Percentiles rank a stretch among this genome's conserved stretches.
phyloP scores from a whole-genome alignment of 2,888 invertebrate genomes.

The Torymus tubicola region DNA sequence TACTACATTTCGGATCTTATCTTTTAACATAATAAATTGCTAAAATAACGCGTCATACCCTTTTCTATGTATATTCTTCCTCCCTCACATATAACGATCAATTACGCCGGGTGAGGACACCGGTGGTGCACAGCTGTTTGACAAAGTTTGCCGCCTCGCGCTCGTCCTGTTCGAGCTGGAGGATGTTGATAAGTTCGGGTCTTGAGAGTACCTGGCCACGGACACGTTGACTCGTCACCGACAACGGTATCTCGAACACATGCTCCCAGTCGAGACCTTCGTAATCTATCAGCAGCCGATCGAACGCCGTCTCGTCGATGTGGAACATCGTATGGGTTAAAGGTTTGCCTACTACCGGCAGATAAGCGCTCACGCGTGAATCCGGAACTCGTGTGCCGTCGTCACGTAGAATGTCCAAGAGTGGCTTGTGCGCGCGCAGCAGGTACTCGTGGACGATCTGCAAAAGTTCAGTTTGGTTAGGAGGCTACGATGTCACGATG shows the following conservation, averaged over 20 bases:
- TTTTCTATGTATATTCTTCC: too few relatives aligned
- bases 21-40: too few relatives aligned
- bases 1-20: too few relatives aligned
- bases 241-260: conserved; percentile 77
- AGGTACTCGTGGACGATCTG: conserved; percentile 85
- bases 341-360: conserved; percentile 70
- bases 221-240: conserved; percentile 76
- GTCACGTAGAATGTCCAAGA: conserved; percentile 78
- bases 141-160: conserved; percentile 68
- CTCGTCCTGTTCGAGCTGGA: conserved; percentile 65
- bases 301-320: conserved; percentile 85
- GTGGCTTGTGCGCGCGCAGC: conserved; percentile 83
- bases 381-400: conserved; percentile 67
- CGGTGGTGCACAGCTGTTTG: conserved; percentile 67
- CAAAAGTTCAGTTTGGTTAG: too few relatives aligned
- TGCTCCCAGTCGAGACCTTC: conserved; percentile 78
- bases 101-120: conserved; percentile 18
- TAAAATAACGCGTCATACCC: too few relatives aligned
- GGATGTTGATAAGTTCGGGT: conserved; percentile 77
- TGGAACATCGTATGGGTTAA: conserved; percentile 88
- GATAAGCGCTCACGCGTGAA: conserved; percentile 5
- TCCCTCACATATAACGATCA: background rate
- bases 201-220: conserved; percentile 77
- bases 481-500: too few relatives aligned
- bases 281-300: conserved; percentile 79